A percentile compares a stretch with the other conserved stretches of the same genome.
These are phyloP conservation scores for Antedon mediterranea DNA, from an alignment of 53 echinoderm and acorn worm species.

Conservation along the genomic window DNA sequence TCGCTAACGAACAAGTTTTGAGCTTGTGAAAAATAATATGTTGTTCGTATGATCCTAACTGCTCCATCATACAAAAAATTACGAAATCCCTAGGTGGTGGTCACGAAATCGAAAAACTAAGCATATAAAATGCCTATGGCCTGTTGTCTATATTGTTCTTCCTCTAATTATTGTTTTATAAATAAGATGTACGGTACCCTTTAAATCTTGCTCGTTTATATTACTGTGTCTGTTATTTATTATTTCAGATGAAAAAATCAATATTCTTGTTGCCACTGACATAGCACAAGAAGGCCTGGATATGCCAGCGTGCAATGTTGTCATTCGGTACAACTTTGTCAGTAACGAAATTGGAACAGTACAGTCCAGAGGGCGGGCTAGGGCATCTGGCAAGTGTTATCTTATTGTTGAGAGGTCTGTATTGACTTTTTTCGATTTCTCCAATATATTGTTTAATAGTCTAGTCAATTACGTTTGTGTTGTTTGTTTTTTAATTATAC, in stretches of 20 bases:
- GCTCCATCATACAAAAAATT: too few relatives aligned
- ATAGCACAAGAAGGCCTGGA: constrained; percentile 63
- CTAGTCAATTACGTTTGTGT: background rate
- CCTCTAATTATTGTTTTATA: too few relatives aligned
- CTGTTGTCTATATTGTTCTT: too few relatives aligned
- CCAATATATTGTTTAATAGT: background rate
- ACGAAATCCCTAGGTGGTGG: too few relatives aligned
- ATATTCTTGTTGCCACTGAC: constrained; percentile 49
- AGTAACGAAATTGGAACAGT: constrained; percentile 76
- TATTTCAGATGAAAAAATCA: background rate
- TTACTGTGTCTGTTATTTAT: background rate
- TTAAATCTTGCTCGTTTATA: too few relatives aligned
- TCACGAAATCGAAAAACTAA: too few relatives aligned
- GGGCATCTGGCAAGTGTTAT: constrained; percentile 37
- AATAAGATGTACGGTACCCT: too few relatives aligned
- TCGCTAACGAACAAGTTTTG: too few relatives aligned
- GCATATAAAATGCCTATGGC: too few relatives aligned
- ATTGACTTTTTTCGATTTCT: background rate
- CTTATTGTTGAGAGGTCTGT: constrained; percentile 28
- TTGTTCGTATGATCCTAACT: too few relatives aligned
- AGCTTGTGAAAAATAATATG: too few relatives aligned
- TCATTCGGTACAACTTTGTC: constrained; percentile 65
- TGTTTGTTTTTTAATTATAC: background rate
- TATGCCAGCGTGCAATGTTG: constrained; percentile 62
- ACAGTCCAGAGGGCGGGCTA: constrained; percentile 50